Conservation (phyloP, 2,797 vertebrate species). For the Nyctalus aviator region DNA sequence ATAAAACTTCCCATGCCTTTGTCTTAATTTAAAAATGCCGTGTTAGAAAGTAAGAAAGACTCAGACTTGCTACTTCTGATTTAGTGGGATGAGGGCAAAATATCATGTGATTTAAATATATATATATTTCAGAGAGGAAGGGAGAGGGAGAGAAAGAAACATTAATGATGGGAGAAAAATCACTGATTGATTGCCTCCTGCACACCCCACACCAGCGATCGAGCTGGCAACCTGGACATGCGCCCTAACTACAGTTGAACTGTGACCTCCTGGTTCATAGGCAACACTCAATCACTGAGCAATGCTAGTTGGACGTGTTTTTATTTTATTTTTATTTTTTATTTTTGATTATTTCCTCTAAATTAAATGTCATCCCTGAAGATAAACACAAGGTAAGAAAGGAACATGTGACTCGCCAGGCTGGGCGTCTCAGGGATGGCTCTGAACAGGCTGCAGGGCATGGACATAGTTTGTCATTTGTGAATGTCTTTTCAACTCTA, state of each 20-base stretch:
- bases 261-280: too few species aligned
- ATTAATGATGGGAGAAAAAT: too few species aligned
- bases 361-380: neutral
- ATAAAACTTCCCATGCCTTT: neutral
- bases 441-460: neutral
- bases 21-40: conserved; percentile 34
- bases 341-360: neutral
- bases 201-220: too few species aligned
- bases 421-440: neutral
- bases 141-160: too few species aligned
- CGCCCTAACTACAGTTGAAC: too few species aligned
- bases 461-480: neutral
- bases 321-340: neutral
- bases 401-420: neutral
- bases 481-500: neutral
- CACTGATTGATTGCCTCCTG: too few species aligned
- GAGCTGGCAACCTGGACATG: too few species aligned
- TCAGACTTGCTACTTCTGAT: conserved; percentile 28
- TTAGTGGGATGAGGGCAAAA: neutral
- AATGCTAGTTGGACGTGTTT: too few species aligned
- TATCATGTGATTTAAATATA: neutral
- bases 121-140: too few species aligned
- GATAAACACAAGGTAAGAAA: neutral
- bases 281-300: too few species aligned
- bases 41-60: conserved; percentile 19